Evolutionary conservation across 2,888 invertebrate genomes (phyloP).

Genomic region (Lacanobia wlatinum): DNA sequence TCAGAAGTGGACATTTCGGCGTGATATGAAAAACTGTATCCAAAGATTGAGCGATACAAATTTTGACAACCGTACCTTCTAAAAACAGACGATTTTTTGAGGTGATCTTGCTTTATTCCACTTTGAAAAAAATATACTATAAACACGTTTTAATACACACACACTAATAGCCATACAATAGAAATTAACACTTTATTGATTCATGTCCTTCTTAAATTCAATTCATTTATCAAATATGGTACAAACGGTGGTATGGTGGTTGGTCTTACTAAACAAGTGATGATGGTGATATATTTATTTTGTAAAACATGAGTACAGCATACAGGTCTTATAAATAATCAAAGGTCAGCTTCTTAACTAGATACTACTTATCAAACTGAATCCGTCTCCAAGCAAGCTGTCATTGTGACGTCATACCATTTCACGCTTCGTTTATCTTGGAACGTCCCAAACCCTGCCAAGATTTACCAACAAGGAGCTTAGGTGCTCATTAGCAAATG

Average conservation of each 20-base stretch:
- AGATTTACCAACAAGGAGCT: conserved; percentile 28
- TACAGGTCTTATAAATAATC: too few species aligned
- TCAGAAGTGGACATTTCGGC: conserved; percentile 20
- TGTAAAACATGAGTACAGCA: too few species aligned
- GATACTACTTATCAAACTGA: not conserved
- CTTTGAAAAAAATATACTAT: not conserved
- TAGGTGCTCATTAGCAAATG: conserved; percentile 35
- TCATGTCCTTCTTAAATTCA: not conserved
- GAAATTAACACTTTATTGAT: not conserved
- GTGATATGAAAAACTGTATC: conserved; percentile 35
- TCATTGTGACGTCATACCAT: not conserved
- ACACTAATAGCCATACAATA: not conserved
- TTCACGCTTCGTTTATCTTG: not conserved
- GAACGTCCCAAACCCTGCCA: not conserved
- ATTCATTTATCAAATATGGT: too few species aligned
- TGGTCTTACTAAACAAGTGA: not conserved
- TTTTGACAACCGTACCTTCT: conserved; percentile 31
- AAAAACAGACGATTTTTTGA: conserved; percentile 23
- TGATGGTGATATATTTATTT: too few species aligned
- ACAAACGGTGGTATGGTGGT: too few species aligned
- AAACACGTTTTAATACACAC: not conserved
- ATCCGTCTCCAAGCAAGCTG: not conserved
- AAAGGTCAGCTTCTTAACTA: not conserved
- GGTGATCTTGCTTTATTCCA: conserved; percentile 1
- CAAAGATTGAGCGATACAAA: conserved; percentile 25